phyloP scores from a whole-genome alignment of 2,888 invertebrate species.

The Agriopis aurantiaria region DNA sequence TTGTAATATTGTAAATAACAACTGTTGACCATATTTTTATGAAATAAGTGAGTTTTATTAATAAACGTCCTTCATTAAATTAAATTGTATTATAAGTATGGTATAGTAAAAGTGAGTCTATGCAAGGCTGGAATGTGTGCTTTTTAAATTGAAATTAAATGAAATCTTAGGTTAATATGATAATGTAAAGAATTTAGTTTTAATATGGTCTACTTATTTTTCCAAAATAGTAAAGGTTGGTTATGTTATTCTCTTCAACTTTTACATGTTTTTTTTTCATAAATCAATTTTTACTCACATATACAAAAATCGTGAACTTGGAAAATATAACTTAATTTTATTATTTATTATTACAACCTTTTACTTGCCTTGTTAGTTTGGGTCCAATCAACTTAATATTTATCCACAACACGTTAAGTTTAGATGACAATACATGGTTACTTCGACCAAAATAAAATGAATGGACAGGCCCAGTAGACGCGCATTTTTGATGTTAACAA shows the following conservation, averaged over 20 bases:
- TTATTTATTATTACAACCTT: too few species aligned
- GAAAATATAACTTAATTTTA: too few species aligned
- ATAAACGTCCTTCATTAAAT: conserved; percentile 34
- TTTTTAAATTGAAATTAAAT: conserved; percentile 29
- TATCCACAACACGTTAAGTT: too few species aligned
- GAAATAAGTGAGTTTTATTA: conserved; percentile 10
- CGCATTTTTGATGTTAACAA: too few species aligned
- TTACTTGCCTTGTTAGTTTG: too few species aligned
- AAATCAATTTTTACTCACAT: too few species aligned
- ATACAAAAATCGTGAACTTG: too few species aligned
- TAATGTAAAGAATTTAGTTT: conserved; percentile 12
- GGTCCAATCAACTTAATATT: too few species aligned
- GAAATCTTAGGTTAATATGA: conserved; percentile 14
- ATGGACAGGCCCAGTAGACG: too few species aligned
- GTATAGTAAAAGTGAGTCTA: conserved; percentile 43
- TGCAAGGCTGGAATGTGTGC: conserved; percentile 51
- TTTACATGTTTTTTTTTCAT: neutral
- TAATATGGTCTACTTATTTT: neutral
- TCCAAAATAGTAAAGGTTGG: neutral
- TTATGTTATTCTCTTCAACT: neutral
- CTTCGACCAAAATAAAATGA: too few species aligned
- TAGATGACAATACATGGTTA: too few species aligned
- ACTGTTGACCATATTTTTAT: conserved; percentile 36
- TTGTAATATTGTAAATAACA: conserved; percentile 39
- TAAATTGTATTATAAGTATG: conserved; percentile 30